A percentile compares a stretch with the other conserved stretches of the same genome.
phyloP scores from a whole-genome alignment of 2,113 vertebrate species.

The Elephas maximus region DNA sequence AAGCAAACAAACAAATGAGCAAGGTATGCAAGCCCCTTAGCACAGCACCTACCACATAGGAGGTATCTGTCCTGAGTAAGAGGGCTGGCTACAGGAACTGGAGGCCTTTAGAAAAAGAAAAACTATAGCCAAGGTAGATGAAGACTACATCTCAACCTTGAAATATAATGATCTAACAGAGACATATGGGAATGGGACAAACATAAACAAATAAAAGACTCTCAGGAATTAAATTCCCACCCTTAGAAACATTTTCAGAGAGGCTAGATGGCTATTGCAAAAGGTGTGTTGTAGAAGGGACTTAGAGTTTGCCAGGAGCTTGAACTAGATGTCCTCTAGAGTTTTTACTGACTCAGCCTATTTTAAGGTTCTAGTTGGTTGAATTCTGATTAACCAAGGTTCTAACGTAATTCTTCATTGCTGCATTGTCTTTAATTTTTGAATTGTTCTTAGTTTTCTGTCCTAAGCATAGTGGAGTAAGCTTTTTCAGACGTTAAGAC shows the following conservation, averaged over 20 bases:
- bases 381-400: not conserved
- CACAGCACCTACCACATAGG: not conserved
- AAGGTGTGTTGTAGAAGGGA: not conserved
- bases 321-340: not conserved
- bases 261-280: not conserved
- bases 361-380: not conserved
- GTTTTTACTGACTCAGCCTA: not conserved
- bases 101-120: not conserved
- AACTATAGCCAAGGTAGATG: not conserved
- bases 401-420: not conserved
- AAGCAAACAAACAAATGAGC: not conserved
- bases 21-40: too few relatives aligned
- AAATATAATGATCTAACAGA: slow-evolving; percentile 17
- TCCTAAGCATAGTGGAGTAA: not conserved
- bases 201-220: not conserved
- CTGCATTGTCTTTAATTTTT: not conserved
- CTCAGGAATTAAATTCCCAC: not conserved
- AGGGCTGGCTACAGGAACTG: not conserved
- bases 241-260: not conserved
- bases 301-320: not conserved
- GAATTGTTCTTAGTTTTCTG: not conserved
- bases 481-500: not conserved
- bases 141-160: not conserved
- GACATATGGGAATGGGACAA: not conserved
- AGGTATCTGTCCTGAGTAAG: not conserved